Evolutionary conservation across 1,140 invertebrate species (phyloP), one percentile per base, ranked within the genome.

Genomic region (Paralvinella palmiformis): DNA sequence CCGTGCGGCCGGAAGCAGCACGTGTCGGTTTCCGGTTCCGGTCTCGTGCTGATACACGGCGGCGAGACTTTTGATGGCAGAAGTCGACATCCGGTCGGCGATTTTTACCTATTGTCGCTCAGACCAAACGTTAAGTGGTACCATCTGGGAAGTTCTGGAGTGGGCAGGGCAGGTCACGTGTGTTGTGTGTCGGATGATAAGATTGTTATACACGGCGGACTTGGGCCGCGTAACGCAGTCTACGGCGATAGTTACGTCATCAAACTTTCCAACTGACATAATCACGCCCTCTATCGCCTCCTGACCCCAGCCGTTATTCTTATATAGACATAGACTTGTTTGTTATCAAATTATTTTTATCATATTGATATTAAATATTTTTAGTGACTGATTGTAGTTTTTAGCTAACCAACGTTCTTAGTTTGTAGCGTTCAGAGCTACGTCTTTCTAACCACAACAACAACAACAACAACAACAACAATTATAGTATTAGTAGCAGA

Each of bases 31-130:
- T 45, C 44, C 20, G 72, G 69, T 6, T 29, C 68, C 10, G 69
- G 29, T 1, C 35, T 65, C 3, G 41, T 78, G n/a, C 66, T 80
- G 1, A 63, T 79, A 41, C 74, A 79, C 59, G 78, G 78, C 3
- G 78, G 78, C 1, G 76, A 78, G 64, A 77, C 76, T 7, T 79
- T 80, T 70, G 75, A 80, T 64, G 77, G 77, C 0, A 67, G 62
- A 50, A 69, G 56, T 29, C 62, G 70, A 22, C 70, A 76, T 50
- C 73, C 78, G 17, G 75, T 78, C 10, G 72, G 72, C 3, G 76
- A 79, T 41, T 74, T 78, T 69, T 74, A 70, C 45, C 63, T 78
- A 3, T 59, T 77, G 15, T 67, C 45, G 10, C 55, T 67, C 2
- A 72, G 69, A 52, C 69, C 69, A 2, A 33, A 22, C 6, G 58